Conservation (phyloP, 2,797 vertebrate species). For the Anabas testudineus region DNA sequence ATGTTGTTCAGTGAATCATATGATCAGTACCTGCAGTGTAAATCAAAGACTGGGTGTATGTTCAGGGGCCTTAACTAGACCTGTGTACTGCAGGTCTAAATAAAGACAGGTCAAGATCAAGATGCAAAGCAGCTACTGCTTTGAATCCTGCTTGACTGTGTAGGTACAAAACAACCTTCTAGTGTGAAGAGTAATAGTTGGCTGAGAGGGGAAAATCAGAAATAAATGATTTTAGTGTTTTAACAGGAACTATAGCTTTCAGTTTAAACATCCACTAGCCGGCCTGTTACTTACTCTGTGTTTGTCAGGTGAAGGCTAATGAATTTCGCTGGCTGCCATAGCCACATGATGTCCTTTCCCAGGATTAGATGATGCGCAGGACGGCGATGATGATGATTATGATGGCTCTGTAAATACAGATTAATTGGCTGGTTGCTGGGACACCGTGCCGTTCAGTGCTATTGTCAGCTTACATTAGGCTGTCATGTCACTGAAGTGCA, state of each 20-base stretch:
- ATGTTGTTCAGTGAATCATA: not conserved
- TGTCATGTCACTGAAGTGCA: conserved; percentile 22
- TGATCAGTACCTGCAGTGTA: not conserved
- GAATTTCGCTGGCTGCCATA: conserved; percentile 15
- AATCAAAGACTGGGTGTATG: not conserved
- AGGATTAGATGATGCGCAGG: conserved; percentile 55
- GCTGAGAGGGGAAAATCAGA: not conserved
- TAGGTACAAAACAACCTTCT: not conserved
- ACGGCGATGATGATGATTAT: conserved; percentile 14
- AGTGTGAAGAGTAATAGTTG: not conserved
- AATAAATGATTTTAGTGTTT: not conserved
- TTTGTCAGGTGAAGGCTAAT: conserved; percentile 47
- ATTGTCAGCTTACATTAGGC: conserved; percentile 51
- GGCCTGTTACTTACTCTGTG: conserved; percentile 26
- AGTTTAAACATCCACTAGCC: not conserved
- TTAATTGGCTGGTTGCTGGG: conserved; percentile 45
- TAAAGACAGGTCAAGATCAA: not conserved
- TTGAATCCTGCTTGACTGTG: not conserved
- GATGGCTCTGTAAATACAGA: conserved; percentile 31
- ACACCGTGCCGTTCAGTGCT: conserved; percentile 27
- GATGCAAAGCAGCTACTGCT: not conserved
- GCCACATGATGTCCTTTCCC: conserved; percentile 50
- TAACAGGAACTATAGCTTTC: not conserved
- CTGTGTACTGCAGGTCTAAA: not conserved
- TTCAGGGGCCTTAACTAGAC: not conserved